Percentiles rank a stretch among this genome's conserved stretches.
These are phyloP conservation scores for Pangasius krempfi DNA, from an alignment of 2,797 vertebrate genomes.

Conservation along the genomic window DNA sequence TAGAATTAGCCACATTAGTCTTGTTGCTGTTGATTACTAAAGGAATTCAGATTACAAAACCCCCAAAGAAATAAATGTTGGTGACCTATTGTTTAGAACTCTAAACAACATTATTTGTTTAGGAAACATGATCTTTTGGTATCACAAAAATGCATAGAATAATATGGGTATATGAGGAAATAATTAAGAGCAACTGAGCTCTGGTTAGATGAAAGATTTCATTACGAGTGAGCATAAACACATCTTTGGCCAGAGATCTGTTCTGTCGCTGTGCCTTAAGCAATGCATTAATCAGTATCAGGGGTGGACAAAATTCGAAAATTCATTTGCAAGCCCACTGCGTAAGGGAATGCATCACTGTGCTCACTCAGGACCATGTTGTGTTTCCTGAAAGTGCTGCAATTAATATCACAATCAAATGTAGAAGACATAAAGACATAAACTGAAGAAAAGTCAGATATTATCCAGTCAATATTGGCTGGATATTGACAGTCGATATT, in stretches of 20 bases:
- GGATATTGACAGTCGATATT: no score
- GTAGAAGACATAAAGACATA: not conserved
- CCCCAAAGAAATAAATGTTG: not conserved
- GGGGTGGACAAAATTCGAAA: not conserved
- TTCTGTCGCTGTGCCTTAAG: not conserved
- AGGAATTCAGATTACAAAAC: not conserved
- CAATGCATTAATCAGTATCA: not conserved
- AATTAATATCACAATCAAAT: not conserved
- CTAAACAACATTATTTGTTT: not conserved
- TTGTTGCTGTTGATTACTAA: constrained; percentile 2
- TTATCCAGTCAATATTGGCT: no score
- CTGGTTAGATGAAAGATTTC: not conserved
- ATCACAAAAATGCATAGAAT: not conserved
- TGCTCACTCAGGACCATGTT: not conserved
- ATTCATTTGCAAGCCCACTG: not conserved
- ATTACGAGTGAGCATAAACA: not conserved
- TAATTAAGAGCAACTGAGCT: not conserved
- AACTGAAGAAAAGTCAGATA: not conserved
- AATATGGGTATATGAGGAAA: not conserved
- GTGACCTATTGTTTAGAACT: not conserved
- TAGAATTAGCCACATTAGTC: constrained; percentile 11
- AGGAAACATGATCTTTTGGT: not conserved
- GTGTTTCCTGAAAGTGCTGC: not conserved
- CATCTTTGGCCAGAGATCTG: not conserved
- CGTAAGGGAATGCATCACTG: not conserved